Percentiles rank a stretch among this genome's conserved stretches.
These are phyloP conservation scores for Octopus bimaculoides DNA, from an alignment of 1,140 invertebrate species.

Conservation along the genomic window DNA sequence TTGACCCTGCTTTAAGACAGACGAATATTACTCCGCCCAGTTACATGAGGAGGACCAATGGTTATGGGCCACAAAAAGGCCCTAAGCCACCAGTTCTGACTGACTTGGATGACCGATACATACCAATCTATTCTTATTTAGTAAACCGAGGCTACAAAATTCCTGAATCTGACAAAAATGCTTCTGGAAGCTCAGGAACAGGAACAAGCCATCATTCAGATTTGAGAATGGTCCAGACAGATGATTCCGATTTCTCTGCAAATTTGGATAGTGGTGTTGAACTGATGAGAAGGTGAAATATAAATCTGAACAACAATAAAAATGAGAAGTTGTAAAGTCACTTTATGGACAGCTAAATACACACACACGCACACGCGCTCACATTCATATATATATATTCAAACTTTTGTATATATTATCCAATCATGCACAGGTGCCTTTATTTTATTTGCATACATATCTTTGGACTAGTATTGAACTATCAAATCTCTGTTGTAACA, in stretches of 20 bases:
- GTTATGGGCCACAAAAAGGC: background rate
- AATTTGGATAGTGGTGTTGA: conserved; percentile 11
- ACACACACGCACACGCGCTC: too few species aligned
- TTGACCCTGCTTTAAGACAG: background rate
- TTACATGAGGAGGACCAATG: too few species aligned
- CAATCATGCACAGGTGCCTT: too few species aligned
- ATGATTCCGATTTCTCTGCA: conserved; percentile 9
- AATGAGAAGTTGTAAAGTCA: too few species aligned
- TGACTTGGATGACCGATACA: background rate
- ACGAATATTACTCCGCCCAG: background rate
- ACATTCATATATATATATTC: too few species aligned
- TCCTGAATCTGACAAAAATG: background rate
- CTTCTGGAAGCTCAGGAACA: background rate
- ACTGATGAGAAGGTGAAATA: background rate
- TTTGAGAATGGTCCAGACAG: background rate
- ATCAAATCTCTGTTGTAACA: too few species aligned
- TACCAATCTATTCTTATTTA: conserved; percentile 1
- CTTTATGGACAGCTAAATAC: too few species aligned
- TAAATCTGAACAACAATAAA: too few species aligned
- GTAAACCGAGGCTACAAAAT: background rate
- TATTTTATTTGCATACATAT: too few species aligned
- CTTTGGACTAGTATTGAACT: too few species aligned
- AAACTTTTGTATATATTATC: too few species aligned
- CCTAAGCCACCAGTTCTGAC: background rate
- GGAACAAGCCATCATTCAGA: background rate